Percentiles rank a stretch among this genome's conserved stretches.
Evolutionary conservation across 1,140 invertebrate species (phyloP).

Genomic region (Lasaia peninsularis): DNA sequence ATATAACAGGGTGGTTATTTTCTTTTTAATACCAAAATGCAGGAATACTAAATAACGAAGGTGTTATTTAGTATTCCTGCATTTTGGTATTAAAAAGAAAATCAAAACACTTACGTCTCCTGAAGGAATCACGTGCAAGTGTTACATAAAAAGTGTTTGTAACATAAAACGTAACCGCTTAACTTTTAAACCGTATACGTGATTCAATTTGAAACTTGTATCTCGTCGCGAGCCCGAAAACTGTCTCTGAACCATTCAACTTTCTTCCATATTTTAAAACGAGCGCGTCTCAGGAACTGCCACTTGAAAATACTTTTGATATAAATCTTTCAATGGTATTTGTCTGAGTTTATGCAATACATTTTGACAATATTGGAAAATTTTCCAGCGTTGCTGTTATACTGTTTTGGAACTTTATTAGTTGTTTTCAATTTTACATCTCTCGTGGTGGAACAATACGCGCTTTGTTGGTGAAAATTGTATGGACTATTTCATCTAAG

Average conservation of each 20-base stretch:
- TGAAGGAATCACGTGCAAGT: conserved; percentile 5
- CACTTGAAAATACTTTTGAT: conserved; percentile 43
- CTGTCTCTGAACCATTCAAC: conserved; percentile 59
- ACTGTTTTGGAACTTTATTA: conserved; percentile 3
- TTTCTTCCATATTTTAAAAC: conserved; percentile 64
- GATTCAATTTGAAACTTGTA: conserved; percentile 73
- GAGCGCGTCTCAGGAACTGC: conserved; percentile 41
- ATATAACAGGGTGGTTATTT: too few species aligned
- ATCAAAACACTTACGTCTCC: not conserved
- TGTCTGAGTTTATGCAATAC: conserved; percentile 21
- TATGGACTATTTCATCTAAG: too few species aligned
- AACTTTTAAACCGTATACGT: conserved; percentile 70
- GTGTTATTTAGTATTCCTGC: too few species aligned
- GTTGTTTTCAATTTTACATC: not conserved
- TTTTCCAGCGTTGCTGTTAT: conserved; percentile 13
- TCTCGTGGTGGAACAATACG: not conserved
- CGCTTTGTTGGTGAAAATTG: too few species aligned
- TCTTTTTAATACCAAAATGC: not conserved
- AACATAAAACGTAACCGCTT: conserved; percentile 38
- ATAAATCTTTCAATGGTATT: conserved; percentile 39
- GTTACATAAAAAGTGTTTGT: conserved; percentile 1
- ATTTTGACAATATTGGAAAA: conserved; percentile 18
- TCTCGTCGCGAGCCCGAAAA: conserved; percentile 53
- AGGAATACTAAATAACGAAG: too few species aligned
- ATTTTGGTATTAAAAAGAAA: not conserved